Evolutionary conservation across 2,888 invertebrate genomes (phyloP), one percentile per base, ranked within the genome.

Genomic region (Salticus scenicus): DNA sequence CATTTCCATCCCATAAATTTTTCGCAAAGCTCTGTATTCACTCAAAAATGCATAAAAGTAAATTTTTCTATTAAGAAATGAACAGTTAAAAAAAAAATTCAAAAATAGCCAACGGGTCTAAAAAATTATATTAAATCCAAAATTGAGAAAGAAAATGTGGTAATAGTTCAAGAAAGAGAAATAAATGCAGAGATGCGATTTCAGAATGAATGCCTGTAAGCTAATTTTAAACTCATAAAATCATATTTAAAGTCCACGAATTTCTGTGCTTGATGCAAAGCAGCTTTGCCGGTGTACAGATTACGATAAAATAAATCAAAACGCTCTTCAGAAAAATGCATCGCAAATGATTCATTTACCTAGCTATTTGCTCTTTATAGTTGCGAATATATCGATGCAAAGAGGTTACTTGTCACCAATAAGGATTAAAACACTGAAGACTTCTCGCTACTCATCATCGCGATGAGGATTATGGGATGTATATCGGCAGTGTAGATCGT

Each of bases 401-500:
- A 57, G 24, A 24, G 24, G 57, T 24, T 57, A 24, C 5, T 57
- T 57, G 57, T 57, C 57, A 57, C 57, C 57, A 24, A 17, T 7
- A 24, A 57, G 57, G 57, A 57, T 57, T 57, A 57, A 57, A 57
- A 57, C 57, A 57, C 7, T 57, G 57, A 57, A 57, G 57, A 57
- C 24, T 24, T 24, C 57, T 1, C 20, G 24, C 4, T 0, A 57
- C 57, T 17, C 20, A 57, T 24, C 57, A 24, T n/a, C 57, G 20
- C 2, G 57, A 57, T 57, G 24, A 57, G 57, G 57, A 57, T 57
- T 57, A 57, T 2, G 24, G 24, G 24, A 57, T 20, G 24, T 57
- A 57, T 7, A 57, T 57, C 24, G 57, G 4, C n/a, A 24, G 57
- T 17, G 57, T 4, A 57, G 57, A 57, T 57, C 57, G 57, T 57